Evolutionary conservation across 1,140 invertebrate species (phyloP), one percentile per base, ranked within the genome.

Genomic region (Aphelenchoides besseyi): DNA sequence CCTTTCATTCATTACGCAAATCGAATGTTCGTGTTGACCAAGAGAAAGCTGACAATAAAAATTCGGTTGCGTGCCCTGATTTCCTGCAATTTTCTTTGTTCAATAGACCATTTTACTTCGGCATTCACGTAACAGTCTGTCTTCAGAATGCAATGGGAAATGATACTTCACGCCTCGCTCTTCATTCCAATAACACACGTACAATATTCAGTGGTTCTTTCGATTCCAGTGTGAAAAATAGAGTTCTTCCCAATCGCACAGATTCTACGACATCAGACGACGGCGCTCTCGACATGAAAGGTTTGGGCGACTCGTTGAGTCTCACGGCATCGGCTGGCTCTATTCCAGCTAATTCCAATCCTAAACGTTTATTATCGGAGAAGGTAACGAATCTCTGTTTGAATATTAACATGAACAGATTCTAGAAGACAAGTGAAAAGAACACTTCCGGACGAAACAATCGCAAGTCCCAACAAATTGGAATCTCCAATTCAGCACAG

Each of bases 401-500:
- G 23, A 28, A 59, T 33, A 33, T 8, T 5, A 8, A 59, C 18
- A 23, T 59, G 18, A 5, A 59, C 26, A 59, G 5, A 5, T 59
- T 59, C 55, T 33, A 59, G 18, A 59, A 59, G 5, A 5, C 55
- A 23, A 5, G 23, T 23, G 18, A 33, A 28, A 5, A 41, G 5
- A 59, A 8, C 18, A 28, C 5, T 23, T 59, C 26, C 55, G 55
- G 18, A 28, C 55, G 55, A 18, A 41, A 41, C 5, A 41, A 8
- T 33, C 5, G 18, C 5, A 59, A 59, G 55, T 8, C 55, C 5
- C 18, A 5, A 33, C 55, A 59, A 23, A 59, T 5, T 28, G 55
- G 55, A 33, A 59, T 59, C 18, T 59, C 55, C 5, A 59, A 5
- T 33, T 59, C 55, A 23, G 55, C 55, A 28, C 74, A 75, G 36